These are phyloP conservation scores for Metacarcinus magister DNA, from an alignment of 2,888 invertebrate genomes.

Conservation along the genomic window DNA sequence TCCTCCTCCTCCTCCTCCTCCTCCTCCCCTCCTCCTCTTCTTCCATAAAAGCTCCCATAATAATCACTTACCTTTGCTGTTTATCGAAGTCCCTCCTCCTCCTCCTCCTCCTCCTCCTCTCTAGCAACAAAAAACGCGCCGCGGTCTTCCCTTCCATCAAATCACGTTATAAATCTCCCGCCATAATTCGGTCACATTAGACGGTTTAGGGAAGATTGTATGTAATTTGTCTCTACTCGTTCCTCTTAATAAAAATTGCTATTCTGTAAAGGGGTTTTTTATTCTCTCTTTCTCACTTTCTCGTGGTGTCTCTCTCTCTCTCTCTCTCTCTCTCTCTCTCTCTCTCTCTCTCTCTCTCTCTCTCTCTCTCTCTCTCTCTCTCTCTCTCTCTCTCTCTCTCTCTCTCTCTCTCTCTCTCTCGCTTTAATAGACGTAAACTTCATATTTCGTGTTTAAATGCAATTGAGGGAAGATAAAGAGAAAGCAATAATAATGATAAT, in stretches of 20 bases:
- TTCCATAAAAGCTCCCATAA: neutral
- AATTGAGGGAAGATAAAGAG: constrained; percentile 20
- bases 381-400: neutral
- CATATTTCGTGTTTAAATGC: neutral
- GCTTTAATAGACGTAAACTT: neutral
- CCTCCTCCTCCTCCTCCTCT: too few relatives aligned
- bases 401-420: neutral
- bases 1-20: neutral
- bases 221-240: neutral
- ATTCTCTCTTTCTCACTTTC: neutral
- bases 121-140: neutral
- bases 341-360: neutral
- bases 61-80: neutral
- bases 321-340: constrained; percentile 39
- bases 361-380: neutral
- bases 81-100: neutral
- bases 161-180: neutral
- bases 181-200: neutral
- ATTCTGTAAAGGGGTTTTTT: neutral
- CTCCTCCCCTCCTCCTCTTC: neutral
- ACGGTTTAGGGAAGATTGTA: constrained; percentile 4
- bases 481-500: constrained; percentile 5
- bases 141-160: neutral
- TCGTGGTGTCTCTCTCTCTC: neutral
- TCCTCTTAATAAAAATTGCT: neutral